phyloP scores from a whole-genome alignment of 2,888 invertebrate genomes.

The Epistrophe grossulariae region DNA sequence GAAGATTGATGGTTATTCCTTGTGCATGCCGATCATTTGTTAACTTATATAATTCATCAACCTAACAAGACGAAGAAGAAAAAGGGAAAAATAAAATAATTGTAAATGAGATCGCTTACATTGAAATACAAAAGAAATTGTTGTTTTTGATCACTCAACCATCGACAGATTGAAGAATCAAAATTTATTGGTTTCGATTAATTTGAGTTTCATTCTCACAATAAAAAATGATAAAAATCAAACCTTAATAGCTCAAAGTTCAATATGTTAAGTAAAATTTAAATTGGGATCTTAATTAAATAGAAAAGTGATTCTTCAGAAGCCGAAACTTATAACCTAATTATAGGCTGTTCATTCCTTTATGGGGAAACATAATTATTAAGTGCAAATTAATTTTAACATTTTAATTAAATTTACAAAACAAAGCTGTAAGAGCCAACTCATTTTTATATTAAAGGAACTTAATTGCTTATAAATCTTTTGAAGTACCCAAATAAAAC shows the following conservation, averaged over 20 bases:
- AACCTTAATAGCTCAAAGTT: background rate
- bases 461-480: constrained; percentile 26
- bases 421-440: constrained; percentile 7
- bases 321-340: background rate
- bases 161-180: constrained; percentile 5
- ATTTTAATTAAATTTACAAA: background rate
- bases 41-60: constrained; percentile 4
- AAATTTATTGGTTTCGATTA: constrained; percentile 36
- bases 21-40: constrained; percentile 25
- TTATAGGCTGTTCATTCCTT: background rate
- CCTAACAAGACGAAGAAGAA: background rate
- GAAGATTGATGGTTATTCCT: constrained; percentile 11
- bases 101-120: constrained; percentile 3
- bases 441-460: background rate
- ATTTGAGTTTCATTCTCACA: background rate
- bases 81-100: constrained; percentile 3
- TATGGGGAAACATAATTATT: background rate
- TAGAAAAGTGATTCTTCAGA: background rate
- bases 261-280: background rate
- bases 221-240: background rate
- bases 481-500: background rate
- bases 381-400: constrained; percentile 3
- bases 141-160: background rate
- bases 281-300: background rate
- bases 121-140: constrained; percentile 5